These are phyloP conservation scores for Plutella xylostella DNA, from an alignment of 2,888 invertebrate species.

Conservation along the genomic window DNA sequence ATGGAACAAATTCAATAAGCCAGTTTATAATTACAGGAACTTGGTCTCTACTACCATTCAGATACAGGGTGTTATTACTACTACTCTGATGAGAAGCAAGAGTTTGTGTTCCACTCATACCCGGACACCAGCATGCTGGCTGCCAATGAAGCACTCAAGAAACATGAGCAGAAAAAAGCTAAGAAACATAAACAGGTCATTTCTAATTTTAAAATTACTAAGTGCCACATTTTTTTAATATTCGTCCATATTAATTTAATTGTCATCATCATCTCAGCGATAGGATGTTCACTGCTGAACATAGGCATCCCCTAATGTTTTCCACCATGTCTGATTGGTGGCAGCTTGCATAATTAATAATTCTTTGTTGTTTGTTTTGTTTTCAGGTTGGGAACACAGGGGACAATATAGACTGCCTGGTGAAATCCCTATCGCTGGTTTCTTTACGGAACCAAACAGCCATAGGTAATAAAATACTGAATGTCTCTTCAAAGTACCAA, in stretches of 20 bases:
- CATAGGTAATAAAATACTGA: slow-evolving; percentile 61
- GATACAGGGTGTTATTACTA: slow-evolving; percentile 85
- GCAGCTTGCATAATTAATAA: background rate
- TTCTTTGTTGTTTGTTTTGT: slow-evolving; percentile 15
- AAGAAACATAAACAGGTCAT: slow-evolving; percentile 48
- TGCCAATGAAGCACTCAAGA: slow-evolving; percentile 30
- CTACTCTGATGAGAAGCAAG: slow-evolving; percentile 80
- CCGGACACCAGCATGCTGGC: slow-evolving; percentile 55
- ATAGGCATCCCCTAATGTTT: too few species aligned
- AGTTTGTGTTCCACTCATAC: slow-evolving; percentile 86
- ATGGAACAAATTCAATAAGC: background rate
- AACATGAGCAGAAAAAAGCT: slow-evolving; percentile 43
- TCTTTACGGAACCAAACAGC: slow-evolving; percentile 55
- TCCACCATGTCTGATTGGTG: too few species aligned
- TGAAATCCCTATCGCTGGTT: slow-evolving; percentile 62
- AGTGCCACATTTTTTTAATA: too few species aligned
- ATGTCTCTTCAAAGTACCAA: slow-evolving; percentile 50
- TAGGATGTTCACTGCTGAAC: too few species aligned
- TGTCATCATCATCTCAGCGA: too few species aligned
- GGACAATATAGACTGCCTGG: slow-evolving; percentile 54
- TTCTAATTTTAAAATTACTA: slow-evolving; percentile 11
- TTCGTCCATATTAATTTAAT: too few species aligned
- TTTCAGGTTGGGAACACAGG: slow-evolving; percentile 45
- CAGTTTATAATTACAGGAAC: slow-evolving; percentile 70
- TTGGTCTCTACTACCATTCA: slow-evolving; percentile 90